phyloP scores from a whole-genome alignment of 2,797 vertebrate genomes.

The Chelonia mydas region DNA sequence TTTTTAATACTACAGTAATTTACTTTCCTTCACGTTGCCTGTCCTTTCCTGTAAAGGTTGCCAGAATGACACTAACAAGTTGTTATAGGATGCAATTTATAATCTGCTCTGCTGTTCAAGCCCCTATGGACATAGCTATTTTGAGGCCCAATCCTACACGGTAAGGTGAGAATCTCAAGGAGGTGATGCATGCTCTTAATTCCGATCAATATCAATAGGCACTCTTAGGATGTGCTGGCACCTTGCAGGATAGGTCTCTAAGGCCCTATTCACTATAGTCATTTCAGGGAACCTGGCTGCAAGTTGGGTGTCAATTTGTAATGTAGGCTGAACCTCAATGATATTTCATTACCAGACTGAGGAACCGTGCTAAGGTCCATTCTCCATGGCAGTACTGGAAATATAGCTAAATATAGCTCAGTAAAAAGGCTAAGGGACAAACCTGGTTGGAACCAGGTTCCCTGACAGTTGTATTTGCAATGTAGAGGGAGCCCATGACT shows the following conservation, averaged over 20 bases:
- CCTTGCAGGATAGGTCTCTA: neutral
- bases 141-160: neutral
- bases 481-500: neutral
- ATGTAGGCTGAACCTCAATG: neutral
- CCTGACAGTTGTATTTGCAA: neutral
- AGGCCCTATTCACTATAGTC: neutral
- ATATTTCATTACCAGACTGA: neutral
- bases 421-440: neutral
- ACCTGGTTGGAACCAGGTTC: neutral
- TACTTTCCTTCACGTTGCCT: neutral
- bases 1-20: neutral
- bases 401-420: neutral
- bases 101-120: fast-evolving
- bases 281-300: neutral
- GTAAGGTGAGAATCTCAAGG: neutral
- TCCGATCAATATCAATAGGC: neutral
- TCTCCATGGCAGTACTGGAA: neutral
- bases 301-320: neutral
- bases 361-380: neutral
- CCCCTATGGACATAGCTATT: neutral
- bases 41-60: neutral
- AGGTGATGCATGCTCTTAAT: neutral
- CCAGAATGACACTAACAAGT: neutral
- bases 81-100: neutral
- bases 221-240: neutral